Conservation (phyloP, 2,888 invertebrate species). For the Dryobota labecula region DNA sequence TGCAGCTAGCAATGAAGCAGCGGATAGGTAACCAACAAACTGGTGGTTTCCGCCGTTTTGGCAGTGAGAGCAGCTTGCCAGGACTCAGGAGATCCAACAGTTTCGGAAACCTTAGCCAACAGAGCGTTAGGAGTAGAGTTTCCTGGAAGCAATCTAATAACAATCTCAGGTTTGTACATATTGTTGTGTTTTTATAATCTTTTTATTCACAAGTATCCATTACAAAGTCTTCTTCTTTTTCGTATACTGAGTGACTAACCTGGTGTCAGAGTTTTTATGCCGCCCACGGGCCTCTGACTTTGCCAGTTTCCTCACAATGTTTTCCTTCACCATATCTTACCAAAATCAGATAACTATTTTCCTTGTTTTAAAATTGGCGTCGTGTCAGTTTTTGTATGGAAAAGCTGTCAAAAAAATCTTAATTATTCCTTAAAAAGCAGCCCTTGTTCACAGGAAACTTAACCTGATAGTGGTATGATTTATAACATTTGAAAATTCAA, state of each 20-base stretch:
- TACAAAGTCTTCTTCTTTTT: no score
- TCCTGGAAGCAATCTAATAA: conserved; percentile 78
- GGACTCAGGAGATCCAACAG: conserved; percentile 77
- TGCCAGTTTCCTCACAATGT: no score
- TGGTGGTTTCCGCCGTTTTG: conserved; percentile 72
- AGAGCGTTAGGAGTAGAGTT: conserved; percentile 70
- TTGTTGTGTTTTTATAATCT: background rate
- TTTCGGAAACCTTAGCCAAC: conserved; percentile 74
- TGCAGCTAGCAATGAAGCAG: conserved; percentile 75
- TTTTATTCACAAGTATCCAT: background rate
- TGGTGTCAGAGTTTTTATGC: no score
- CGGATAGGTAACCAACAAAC: conserved; percentile 70
- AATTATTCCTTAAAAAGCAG: background rate
- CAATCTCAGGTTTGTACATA: conserved; percentile 76
- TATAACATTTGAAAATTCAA: background rate
- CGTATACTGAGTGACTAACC: no score
- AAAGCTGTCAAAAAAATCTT: background rate
- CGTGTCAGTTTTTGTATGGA: background rate
- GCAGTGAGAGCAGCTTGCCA: conserved; percentile 77
- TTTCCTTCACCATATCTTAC: no score
- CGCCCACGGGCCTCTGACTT: no score
- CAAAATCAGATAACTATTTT: background rate
- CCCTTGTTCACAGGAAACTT: background rate
- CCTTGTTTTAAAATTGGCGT: background rate
- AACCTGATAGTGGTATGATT: background rate